Conservation (phyloP, 2,797 vertebrate genomes). For the Platyrinchus mystaceus region DNA sequence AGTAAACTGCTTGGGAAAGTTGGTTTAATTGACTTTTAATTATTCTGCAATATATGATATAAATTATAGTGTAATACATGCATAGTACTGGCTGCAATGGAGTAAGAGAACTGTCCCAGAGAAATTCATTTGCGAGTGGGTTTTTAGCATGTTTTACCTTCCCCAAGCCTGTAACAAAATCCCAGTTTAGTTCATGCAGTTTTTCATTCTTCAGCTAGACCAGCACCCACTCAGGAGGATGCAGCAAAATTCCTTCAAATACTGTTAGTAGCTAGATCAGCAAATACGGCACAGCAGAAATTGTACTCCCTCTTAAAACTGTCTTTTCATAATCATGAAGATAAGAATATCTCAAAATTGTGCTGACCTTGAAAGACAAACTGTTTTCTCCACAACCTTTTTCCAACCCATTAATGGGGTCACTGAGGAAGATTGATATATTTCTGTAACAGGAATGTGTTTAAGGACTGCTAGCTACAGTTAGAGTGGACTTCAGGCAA, state of each 20-base stretch:
- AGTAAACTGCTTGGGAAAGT: neutral
- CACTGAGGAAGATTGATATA: neutral
- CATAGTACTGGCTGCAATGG: neutral
- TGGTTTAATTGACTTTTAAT: neutral
- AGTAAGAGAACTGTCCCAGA: neutral
- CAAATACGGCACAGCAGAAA: neutral
- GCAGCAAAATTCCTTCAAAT: neutral
- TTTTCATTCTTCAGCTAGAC: neutral
- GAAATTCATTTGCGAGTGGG: rapidly evolving
- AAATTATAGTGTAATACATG: neutral
- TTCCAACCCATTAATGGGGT: neutral
- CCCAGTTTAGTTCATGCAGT: neutral
- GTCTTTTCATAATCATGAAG: neutral
- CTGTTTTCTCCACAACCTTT: neutral
- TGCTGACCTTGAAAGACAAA: neutral
- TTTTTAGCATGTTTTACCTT: neutral
- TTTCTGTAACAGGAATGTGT: neutral
- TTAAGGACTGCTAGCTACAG: neutral
- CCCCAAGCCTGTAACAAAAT: neutral
- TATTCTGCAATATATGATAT: neutral
- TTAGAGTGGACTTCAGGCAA: neutral
- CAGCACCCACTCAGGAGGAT: neutral
- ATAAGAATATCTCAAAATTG: neutral
- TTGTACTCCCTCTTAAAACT: rapidly evolving
- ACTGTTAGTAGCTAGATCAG: neutral